These are phyloP conservation scores for Pristionchus mayeri DNA, from an alignment of 2,888 invertebrate genomes.

Conservation along the genomic window DNA sequence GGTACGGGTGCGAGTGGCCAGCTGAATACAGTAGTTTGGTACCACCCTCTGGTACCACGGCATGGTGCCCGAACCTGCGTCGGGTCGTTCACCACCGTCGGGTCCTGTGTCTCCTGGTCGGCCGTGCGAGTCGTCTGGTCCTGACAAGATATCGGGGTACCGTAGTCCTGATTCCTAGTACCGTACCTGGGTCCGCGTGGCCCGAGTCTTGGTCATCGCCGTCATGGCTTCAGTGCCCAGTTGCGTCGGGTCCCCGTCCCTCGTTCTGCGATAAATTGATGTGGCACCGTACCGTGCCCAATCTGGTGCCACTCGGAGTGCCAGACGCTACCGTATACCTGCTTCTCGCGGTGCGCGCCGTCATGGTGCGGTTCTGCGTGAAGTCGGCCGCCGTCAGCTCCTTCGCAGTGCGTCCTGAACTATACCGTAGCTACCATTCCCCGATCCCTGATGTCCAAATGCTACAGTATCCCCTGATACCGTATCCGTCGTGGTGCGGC, in stretches of 20 bases:
- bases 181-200: no score
- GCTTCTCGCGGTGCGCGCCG: no score
- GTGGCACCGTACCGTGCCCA: no score
- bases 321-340: neutral
- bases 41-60: neutral
- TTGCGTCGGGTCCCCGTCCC: neutral
- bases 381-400: constrained; percentile 23
- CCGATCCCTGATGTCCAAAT: neutral
- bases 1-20: neutral
- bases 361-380: constrained; percentile 1
- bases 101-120: constrained; percentile 35
- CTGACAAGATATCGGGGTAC: neutral
- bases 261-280: neutral
- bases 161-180: neutral
- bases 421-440: neutral
- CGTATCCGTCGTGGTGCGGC: neutral
- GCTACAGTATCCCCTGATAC: no score
- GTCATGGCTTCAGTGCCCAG: neutral
- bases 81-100: constrained; percentile 4
- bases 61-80: neutral
- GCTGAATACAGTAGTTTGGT: neutral
- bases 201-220: neutral
- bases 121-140: constrained; percentile 26
- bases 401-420: neutral
- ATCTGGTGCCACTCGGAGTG: no score